Conservation (phyloP, 2,888 invertebrate genomes). For the Plagodis pulveraria region DNA sequence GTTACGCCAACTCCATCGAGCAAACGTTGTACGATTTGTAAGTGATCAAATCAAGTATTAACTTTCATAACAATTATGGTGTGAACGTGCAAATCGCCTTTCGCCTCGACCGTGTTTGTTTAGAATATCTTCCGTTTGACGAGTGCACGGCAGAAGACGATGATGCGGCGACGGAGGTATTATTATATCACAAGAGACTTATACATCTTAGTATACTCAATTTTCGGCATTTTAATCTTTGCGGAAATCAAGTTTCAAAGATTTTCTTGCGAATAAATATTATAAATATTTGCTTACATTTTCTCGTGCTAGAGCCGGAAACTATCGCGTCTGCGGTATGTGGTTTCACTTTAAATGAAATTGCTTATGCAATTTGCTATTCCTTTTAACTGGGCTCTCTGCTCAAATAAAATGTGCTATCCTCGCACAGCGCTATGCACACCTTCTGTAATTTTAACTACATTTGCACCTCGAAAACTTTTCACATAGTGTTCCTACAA, state of each 20-base stretch:
- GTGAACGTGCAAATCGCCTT: constrained; percentile 45
- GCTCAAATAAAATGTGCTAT: constrained; percentile 15
- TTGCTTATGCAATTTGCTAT: constrained; percentile 39
- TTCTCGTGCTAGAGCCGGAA: constrained; percentile 32
- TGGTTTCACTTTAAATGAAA: constrained; percentile 39
- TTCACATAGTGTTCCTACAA: constrained; percentile 1
- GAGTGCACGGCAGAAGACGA: constrained; percentile 31
- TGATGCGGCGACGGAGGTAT: too few species aligned
- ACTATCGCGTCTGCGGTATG: constrained; percentile 31
- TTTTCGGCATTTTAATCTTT: constrained; percentile 8
- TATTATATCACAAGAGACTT: too few species aligned
- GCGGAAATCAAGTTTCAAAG: constrained; percentile 46
- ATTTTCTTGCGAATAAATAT: constrained; percentile 41
- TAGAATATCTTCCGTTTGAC: constrained; percentile 40
- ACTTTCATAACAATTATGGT: constrained; percentile 53
- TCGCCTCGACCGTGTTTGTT: constrained; percentile 32
- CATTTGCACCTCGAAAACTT: constrained; percentile 17
- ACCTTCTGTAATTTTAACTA: constrained; percentile 17
- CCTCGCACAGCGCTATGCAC: constrained; percentile 6
- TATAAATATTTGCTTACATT: constrained; percentile 37
- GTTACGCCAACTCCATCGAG: constrained; percentile 43
- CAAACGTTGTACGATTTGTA: constrained; percentile 54
- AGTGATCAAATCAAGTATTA: constrained; percentile 36
- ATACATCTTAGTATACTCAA: too few species aligned
- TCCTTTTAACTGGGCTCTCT: constrained; percentile 33